phyloP scores from a whole-genome alignment of 1,140 invertebrate genomes.

The Archegozetes longisetosus region DNA sequence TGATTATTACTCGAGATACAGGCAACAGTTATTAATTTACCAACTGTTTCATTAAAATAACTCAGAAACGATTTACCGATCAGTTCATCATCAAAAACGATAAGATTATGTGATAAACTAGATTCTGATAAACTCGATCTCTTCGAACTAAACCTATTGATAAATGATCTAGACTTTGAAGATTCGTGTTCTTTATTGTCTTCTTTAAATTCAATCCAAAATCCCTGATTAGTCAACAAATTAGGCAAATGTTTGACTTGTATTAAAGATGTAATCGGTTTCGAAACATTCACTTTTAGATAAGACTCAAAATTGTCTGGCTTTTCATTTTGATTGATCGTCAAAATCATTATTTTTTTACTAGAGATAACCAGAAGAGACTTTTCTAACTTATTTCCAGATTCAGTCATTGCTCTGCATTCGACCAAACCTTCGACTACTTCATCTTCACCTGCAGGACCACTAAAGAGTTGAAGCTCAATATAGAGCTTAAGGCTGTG shows the following conservation, averaged over 20 bases:
- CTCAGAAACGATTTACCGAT: neutral
- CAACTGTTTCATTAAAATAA: neutral
- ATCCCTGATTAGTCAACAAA: conserved; percentile 4
- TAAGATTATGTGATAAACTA: neutral
- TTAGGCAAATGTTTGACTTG: neutral
- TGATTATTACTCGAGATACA: neutral
- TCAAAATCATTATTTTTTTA: conserved; percentile 3
- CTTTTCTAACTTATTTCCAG: neutral
- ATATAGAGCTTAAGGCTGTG: conserved; percentile 9
- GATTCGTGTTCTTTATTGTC: neutral
- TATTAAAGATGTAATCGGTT: neutral
- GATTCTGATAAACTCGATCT: neutral
- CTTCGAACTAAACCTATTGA: neutral
- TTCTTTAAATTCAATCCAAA: conserved; percentile 5
- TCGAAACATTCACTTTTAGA: neutral
- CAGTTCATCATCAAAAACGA: neutral
- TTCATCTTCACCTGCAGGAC: neutral
- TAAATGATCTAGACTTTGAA: neutral
- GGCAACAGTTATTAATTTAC: neutral
- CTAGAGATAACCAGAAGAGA: neutral
- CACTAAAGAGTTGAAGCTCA: neutral
- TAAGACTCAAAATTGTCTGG: neutral
- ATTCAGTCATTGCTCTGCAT: neutral
- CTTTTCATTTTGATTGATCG: neutral
- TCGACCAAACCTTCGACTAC: neutral